Conservation (phyloP, 2,888 invertebrate species). For the Pyrrhosoma nymphula region DNA sequence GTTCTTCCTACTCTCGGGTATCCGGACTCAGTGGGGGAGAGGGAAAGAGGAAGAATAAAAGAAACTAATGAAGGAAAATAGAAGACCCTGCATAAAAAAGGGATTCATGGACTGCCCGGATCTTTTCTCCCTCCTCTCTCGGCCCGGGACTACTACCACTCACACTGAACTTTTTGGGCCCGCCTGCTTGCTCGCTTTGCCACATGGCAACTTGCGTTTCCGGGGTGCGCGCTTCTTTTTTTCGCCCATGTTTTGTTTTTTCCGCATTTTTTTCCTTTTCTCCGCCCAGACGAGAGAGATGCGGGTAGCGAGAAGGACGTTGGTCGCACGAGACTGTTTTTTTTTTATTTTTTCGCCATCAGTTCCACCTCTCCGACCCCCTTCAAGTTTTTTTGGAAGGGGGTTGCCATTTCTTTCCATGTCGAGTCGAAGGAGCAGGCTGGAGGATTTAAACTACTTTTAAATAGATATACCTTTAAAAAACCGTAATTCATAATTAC, state of each 20-base stretch:
- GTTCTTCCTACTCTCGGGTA: not conserved
- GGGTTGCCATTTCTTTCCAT: not conserved
- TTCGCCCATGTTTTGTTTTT: too few species aligned
- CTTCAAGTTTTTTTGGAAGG: not conserved
- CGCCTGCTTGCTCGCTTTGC: conserved; percentile 28
- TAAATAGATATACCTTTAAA: too few species aligned
- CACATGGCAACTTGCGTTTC: conserved; percentile 65
- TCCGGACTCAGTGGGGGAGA: not conserved
- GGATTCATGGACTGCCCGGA: conserved; percentile 58
- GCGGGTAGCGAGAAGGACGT: conserved; percentile 26
- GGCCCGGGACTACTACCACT: not conserved
- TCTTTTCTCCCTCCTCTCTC: not conserved
- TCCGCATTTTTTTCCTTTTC: too few species aligned
- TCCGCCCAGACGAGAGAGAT: not conserved
- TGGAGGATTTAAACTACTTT: too few species aligned
- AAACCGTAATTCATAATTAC: too few species aligned
- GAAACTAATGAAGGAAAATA: not conserved
- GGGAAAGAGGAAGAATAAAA: not conserved
- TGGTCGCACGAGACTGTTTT: not conserved
- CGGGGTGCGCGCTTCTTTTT: conserved; percentile 49
- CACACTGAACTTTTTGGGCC: not conserved
- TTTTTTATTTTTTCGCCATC: not conserved
- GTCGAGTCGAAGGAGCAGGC: not conserved
- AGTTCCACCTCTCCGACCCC: not conserved
- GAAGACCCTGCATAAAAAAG: not conserved